Evolutionary conservation across 1,140 invertebrate species (phyloP), one percentile per base, ranked within the genome.

Genomic region (Neodiprion fabricii): DNA sequence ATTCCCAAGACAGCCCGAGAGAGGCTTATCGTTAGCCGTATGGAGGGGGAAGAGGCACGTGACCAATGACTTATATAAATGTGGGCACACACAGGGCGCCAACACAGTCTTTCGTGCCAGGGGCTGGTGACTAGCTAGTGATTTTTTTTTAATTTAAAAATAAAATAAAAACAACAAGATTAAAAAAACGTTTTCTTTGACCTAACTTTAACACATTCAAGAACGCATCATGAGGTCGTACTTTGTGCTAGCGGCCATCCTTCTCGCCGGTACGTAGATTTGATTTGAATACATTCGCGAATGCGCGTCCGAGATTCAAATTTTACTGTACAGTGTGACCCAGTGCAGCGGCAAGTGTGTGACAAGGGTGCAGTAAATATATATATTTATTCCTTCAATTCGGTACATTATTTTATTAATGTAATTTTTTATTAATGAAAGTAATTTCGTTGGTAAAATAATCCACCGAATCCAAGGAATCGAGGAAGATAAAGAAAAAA

Each of bases 1-100:
- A 40, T 71, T 48, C 70, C 50, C 23, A 48, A 75, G 74, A 75
- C 66, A 75, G 50, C 67, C 8, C 67, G 21, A 66, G 61, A 50
- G 74, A 74, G 69, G 67, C 48, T 75, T 72, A 40, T 40, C 28
- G 28, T 40, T 40, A 53, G 70, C 9, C 11, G 67, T 50, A 23
- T 50, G 79, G 77, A 70, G 79, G 81, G 82, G 84, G 85, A 76
- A 76, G 81, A 72, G 79, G 84, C 86, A 88, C 86, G 86, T 88
- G 86, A 87, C 85, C 85, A 84, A 87, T 87, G 81, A 83, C 83
- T 87, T 87, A 86, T 88, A 88, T 87, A 88, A 88, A 88, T 85
- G 82, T 85, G 79, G 80, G 79, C 76, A 82, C 84, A 83, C 83
- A 81, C 85, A 83, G 81, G 83, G 83, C 78, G 81, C 82, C 82